Conservation (phyloP, 2,888 invertebrate species). For the Clitarchus hookeri region DNA sequence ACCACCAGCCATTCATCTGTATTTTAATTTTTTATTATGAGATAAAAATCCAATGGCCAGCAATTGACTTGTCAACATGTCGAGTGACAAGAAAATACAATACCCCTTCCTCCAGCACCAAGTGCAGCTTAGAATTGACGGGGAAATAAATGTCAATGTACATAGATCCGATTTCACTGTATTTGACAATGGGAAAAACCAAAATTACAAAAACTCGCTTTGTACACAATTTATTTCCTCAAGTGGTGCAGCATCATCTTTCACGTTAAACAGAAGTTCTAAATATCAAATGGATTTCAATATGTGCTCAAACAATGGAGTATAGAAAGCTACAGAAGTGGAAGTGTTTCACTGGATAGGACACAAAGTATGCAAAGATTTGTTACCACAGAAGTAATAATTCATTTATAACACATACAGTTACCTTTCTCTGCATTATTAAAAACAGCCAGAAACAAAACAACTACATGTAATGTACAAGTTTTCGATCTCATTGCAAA, state of each 20-base stretch:
- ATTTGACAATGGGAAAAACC: too few species aligned
- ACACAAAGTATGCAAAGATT: neutral
- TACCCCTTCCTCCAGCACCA: too few species aligned
- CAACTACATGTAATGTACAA: neutral
- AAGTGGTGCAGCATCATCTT: neutral
- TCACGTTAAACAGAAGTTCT: neutral
- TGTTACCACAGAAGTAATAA: neutral
- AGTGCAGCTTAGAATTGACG: too few species aligned
- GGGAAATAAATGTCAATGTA: too few species aligned
- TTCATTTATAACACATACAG: neutral
- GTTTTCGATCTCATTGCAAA: constrained; percentile 3
- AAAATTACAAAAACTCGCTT: too few species aligned
- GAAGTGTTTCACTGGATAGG: neutral
- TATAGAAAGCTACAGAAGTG: neutral
- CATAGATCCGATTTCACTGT: too few species aligned
- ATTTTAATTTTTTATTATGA: too few species aligned
- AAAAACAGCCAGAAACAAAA: neutral
- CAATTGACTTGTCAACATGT: too few species aligned
- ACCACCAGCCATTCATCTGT: too few species aligned
- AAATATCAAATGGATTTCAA: neutral
- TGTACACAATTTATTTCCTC: neutral
- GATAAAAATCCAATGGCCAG: too few species aligned
- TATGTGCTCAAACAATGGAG: neutral
- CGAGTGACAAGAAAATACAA: too few species aligned
- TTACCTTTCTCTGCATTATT: neutral